Evolutionary conservation across 2,797 vertebrate genomes (phyloP), one percentile per base, ranked within the genome.

Genomic region (Botia almorhae): DNA sequence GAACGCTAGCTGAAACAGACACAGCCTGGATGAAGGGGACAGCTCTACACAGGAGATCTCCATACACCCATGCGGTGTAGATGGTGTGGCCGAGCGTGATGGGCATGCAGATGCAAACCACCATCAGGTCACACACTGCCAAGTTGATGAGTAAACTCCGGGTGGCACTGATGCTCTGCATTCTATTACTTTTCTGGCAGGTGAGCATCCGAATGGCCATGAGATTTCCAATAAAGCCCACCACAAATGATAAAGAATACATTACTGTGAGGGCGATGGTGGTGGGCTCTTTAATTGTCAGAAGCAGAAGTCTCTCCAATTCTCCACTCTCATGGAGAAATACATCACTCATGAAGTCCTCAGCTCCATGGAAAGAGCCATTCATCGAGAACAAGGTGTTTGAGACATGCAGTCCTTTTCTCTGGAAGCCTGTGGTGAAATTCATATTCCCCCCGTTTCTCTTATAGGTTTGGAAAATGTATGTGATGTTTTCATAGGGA

Each of bases 61-160:
- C 96, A 0, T 97, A 98, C 12, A 98, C 94, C 96, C 96, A 97
- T 13, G 94, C 92, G 4, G 94, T 95, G 90, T 98, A 97, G 87
- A 98, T 96, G 86, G 94, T 93, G 86, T 94, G 96, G 19, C 95
- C 96, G 48, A 96, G 90, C 0, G 96, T 97, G 87, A 97, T 94
- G 85, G 96, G 96, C 96, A 98, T 97, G 89, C 96, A 98, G 80
- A 97, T 88, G 0, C 95, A 96, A 82, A 98, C 96, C 90, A 97
- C 96, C 85, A 97, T 95, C 85, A 98, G 93, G 90, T 98, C 96
- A 0, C 96, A 98, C 81, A 96, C 91, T 0, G 96, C 96, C 88
- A 98, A 86, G 91, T 98, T 98, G 82, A 97, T 93, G 85, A 97
- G 91, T 56, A 97, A 93, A 73, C 90, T 96, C 81, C 95, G 92